phyloP scores from a whole-genome alignment of 2,113 vertebrate genomes.

The Nestor notabilis region DNA sequence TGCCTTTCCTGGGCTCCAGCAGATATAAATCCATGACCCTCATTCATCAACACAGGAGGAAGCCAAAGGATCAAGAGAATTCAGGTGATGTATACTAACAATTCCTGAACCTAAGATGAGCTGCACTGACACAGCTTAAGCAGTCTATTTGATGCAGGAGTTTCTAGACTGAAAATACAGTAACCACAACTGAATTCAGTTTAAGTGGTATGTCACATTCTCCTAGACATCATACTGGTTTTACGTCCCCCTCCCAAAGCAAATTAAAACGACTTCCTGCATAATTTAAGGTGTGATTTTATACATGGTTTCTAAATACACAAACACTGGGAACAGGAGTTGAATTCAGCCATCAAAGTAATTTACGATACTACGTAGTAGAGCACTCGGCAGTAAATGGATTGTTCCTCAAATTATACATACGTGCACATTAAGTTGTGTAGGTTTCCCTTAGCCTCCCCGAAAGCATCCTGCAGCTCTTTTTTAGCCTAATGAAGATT shows the following conservation, averaged over 20 bases:
- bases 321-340: neutral
- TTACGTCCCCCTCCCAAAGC: neutral
- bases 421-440: accelerated
- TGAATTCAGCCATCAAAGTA: neutral
- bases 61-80: neutral
- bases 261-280: neutral
- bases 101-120: neutral
- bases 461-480: neutral
- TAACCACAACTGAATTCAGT: neutral
- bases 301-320: neutral
- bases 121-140: neutral
- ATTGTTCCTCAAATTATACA: neutral
- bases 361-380: accelerated
- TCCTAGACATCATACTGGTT: accelerated
- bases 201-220: neutral
- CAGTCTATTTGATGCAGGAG: neutral
- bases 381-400: neutral
- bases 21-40: neutral
- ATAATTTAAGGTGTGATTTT: neutral
- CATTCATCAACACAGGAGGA: neutral
- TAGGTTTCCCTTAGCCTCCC: neutral
- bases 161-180: neutral
- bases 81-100: neutral
- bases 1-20: neutral
- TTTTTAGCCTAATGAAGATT: neutral